Evolutionary conservation across 2,113 vertebrate species (phyloP).

Genomic region (Eidolon helvum): DNA sequence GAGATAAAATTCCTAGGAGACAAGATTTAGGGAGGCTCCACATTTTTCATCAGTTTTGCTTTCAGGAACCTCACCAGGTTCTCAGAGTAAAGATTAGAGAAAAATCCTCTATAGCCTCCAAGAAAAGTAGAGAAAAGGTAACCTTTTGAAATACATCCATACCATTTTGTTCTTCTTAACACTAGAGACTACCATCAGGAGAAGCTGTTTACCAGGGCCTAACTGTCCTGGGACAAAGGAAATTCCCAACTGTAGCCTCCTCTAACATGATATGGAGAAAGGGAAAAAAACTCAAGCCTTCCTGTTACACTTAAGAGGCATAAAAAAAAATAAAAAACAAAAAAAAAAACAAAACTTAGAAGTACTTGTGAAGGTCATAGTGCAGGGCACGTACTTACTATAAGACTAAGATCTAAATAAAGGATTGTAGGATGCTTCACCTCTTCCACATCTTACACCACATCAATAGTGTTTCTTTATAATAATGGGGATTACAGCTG

Average conservation of each 20-base stretch:
- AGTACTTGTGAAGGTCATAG: background rate
- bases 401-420: background rate
- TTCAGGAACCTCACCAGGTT: background rate
- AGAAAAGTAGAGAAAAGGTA: background rate
- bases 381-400: background rate
- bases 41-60: too few relatives aligned
- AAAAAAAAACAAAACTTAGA: background rate
- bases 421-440: background rate
- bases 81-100: background rate
- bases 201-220: background rate
- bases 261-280: background rate
- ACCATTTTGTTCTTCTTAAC: background rate
- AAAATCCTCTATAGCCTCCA: background rate
- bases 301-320: background rate
- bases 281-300: background rate
- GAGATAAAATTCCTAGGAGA: too few relatives aligned
- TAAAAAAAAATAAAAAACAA: too few relatives aligned
- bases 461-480: background rate
- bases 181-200: background rate
- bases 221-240: background rate
- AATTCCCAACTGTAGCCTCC: background rate
- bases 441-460: background rate
- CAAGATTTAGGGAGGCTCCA: too few relatives aligned
- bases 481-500: background rate
- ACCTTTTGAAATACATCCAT: background rate